phyloP scores from a whole-genome alignment of 2,113 vertebrate species.

The Macquaria ambigua region DNA sequence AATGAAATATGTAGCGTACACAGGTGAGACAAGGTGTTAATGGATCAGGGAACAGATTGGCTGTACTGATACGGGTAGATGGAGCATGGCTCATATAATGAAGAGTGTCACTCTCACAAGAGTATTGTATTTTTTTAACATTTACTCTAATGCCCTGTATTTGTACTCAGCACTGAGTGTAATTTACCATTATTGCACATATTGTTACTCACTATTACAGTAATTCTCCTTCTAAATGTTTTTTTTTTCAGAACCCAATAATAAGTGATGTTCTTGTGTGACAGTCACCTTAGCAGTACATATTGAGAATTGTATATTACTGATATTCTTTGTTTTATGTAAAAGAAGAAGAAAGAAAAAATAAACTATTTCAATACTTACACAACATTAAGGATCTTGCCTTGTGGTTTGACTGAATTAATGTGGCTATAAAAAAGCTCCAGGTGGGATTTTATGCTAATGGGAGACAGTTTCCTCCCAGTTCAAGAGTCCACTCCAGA shows the following conservation, averaged over 20 bases:
- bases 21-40: slow-evolving; percentile 23
- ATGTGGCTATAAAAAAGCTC: not conserved
- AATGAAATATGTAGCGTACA: slow-evolving; percentile 53
- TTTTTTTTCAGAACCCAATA: slow-evolving; percentile 47
- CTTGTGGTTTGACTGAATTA: slow-evolving; percentile 8
- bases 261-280: slow-evolving; percentile 74
- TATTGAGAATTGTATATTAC: slow-evolving; percentile 62
- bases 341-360: slow-evolving; percentile 59
- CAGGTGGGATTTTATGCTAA: not conserved
- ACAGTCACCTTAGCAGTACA: slow-evolving; percentile 65
- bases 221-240: slow-evolving; percentile 48
- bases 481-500: not conserved
- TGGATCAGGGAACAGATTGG: slow-evolving; percentile 66
- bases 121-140: slow-evolving; percentile 93
- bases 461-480: not conserved
- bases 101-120: slow-evolving; percentile 88
- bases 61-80: slow-evolving; percentile 70
- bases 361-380: slow-evolving; percentile 79
- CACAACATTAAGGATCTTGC: not conserved
- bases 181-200: slow-evolving; percentile 69
- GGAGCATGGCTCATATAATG: slow-evolving; percentile 83
- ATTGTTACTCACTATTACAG: slow-evolving; percentile 59
- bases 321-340: slow-evolving; percentile 76
- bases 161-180: slow-evolving; percentile 83
- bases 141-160: slow-evolving; percentile 87